Conservation (phyloP, 2,888 invertebrate species). For the Zaprionus lineosus region DNA sequence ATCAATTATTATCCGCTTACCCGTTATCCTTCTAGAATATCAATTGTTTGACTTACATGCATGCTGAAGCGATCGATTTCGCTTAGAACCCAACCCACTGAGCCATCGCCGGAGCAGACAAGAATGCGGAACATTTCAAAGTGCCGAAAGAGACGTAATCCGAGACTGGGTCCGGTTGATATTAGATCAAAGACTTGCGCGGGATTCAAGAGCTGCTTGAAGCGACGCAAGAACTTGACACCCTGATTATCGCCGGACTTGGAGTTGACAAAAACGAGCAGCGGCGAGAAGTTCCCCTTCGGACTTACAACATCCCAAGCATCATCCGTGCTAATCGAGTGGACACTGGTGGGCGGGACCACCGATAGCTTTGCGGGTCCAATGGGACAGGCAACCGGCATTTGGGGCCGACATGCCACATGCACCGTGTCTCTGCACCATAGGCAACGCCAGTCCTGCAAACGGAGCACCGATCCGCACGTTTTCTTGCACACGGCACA, state of each 20-base stretch:
- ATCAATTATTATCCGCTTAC: no score
- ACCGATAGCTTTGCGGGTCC: slow-evolving; percentile 95
- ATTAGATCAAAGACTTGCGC: slow-evolving; percentile 99
- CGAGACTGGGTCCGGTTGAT: slow-evolving; percentile 92
- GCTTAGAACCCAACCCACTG: slow-evolving; percentile 98
- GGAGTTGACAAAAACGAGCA: slow-evolving; percentile 98
- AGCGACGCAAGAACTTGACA: slow-evolving; percentile 95
- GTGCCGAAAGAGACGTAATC: slow-evolving; percentile 93
- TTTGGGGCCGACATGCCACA: slow-evolving; percentile 92
- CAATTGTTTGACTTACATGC: slow-evolving; percentile 91
- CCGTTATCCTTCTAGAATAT: neutral
- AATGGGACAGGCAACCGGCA: slow-evolving; percentile 91
- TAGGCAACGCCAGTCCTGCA: slow-evolving; percentile 98
- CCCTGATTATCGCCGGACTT: slow-evolving; percentile 99
- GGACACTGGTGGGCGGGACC: slow-evolving; percentile 96
- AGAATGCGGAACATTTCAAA: slow-evolving; percentile 98
- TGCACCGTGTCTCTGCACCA: slow-evolving; percentile 97
- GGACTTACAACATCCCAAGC: slow-evolving; percentile 94
- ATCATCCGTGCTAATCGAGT: slow-evolving; percentile 94
- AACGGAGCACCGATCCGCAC: slow-evolving; percentile 96
- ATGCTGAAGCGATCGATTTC: slow-evolving; percentile 97
- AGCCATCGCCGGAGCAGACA: slow-evolving; percentile 98
- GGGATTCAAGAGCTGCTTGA: slow-evolving; percentile 97
- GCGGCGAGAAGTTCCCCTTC: slow-evolving; percentile 86
- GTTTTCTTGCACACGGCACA: slow-evolving; percentile 97